phyloP scores from a whole-genome alignment of 2,113 vertebrate species.

The Echinops telfairi region DNA sequence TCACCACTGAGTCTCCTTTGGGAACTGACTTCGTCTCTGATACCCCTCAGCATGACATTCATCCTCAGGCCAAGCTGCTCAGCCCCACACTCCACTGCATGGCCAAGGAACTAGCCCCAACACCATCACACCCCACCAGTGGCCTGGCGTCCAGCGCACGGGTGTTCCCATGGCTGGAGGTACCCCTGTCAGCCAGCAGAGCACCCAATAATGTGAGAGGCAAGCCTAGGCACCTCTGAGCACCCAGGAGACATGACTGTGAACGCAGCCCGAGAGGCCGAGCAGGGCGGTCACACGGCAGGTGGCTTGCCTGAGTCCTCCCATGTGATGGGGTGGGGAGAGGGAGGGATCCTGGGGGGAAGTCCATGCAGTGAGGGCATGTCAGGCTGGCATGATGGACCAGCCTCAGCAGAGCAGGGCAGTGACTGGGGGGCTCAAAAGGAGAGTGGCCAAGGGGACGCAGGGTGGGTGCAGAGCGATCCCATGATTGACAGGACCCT shows the following conservation, averaged over 20 bases:
- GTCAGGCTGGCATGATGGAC: too few species aligned
- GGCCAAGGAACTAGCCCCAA: neutral
- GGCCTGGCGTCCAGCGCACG: neutral
- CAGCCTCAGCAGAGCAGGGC: too few species aligned
- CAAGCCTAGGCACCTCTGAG: neutral
- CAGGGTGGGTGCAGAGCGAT: too few species aligned
- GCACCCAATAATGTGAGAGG: neutral
- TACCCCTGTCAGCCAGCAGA: neutral
- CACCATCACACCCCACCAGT: too few species aligned
- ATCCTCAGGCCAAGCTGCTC: neutral
- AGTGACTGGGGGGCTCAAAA: too few species aligned
- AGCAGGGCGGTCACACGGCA: neutral
- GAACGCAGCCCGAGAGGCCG: neutral
- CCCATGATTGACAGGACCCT: too few species aligned
- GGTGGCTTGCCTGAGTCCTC: neutral
- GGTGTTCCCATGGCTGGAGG: neutral
- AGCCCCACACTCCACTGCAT: neutral
- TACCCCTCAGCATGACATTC: too few species aligned
- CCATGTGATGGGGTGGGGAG: accelerated
- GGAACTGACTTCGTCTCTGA: too few species aligned
- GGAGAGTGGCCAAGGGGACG: too few species aligned
- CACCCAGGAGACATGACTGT: neutral
- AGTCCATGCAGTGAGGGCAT: neutral
- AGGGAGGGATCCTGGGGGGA: neutral
- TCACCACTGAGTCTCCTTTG: too few species aligned